These are phyloP conservation scores for Yponomeuta evonymella DNA, from an alignment of 2,888 invertebrate genomes.

Conservation along the genomic window DNA sequence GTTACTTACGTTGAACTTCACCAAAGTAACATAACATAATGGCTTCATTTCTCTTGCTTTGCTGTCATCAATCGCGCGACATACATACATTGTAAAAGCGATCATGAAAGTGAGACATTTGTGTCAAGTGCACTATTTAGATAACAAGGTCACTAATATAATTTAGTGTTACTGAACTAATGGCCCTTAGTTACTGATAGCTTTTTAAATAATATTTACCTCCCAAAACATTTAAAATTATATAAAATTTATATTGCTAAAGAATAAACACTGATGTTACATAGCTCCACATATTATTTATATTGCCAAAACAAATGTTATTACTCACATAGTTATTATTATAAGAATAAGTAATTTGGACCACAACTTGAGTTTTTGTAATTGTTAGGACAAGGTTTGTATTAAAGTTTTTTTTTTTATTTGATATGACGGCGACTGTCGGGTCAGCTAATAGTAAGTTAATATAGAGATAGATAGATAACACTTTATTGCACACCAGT, in stretches of 20 bases:
- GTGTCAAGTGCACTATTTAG: slow-evolving; percentile 75
- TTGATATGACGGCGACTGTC: too few species aligned
- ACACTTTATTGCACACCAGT: too few species aligned
- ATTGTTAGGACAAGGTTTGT: too few species aligned
- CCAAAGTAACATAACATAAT: not conserved
- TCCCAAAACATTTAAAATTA: not conserved
- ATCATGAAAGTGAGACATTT: slow-evolving; percentile 70
- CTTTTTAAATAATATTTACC: not conserved
- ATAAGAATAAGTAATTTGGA: too few species aligned
- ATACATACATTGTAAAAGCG: not conserved
- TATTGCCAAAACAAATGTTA: not conserved
- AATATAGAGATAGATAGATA: too few species aligned
- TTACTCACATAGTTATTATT: too few species aligned
- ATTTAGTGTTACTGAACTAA: slow-evolving; percentile 53
- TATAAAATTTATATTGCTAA: too few species aligned
- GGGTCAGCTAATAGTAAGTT: too few species aligned
- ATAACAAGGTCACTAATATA: slow-evolving; percentile 61
- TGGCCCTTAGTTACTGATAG: not conserved
- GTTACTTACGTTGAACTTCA: not conserved
- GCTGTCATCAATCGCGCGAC: not conserved
- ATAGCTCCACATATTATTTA: not conserved
- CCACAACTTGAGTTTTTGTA: too few species aligned
- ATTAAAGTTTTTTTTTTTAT: too few species aligned
- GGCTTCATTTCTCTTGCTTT: not conserved
- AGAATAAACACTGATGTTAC: too few species aligned